These are phyloP conservation scores for Sula dactylatra DNA, from an alignment of 2,113 vertebrate genomes.

Conservation along the genomic window DNA sequence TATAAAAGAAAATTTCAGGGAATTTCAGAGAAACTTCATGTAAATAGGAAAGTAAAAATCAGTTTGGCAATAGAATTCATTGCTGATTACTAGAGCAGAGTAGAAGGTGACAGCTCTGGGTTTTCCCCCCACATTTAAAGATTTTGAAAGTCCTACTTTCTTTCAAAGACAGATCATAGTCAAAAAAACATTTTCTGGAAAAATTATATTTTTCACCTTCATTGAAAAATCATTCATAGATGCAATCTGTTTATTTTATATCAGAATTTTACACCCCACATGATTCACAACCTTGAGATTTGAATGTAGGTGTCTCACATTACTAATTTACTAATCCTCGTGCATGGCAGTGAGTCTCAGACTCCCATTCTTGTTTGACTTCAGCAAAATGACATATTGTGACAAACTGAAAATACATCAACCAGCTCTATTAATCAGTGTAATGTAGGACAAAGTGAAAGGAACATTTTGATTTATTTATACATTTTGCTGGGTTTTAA, in stretches of 20 bases:
- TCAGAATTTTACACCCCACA: not conserved
- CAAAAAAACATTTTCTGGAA: not conserved
- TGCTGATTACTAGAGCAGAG: not conserved
- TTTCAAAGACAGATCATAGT: not conserved
- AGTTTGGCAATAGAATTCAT: not conserved
- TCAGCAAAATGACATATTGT: not conserved
- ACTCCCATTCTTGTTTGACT: not conserved
- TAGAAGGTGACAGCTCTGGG: not conserved
- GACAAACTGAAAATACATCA: not conserved
- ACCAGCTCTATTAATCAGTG: not conserved
- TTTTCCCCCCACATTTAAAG: not conserved
- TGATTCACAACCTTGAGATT: not conserved
- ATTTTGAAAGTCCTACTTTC: not conserved
- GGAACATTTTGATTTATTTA: not conserved
- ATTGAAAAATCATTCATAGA: not conserved
- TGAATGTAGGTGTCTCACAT: not conserved
- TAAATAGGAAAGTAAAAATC: not conserved
- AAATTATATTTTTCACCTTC: not conserved
- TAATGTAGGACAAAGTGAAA: not conserved
- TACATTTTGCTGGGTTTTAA: not conserved
- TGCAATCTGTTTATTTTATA: not conserved
- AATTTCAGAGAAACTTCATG: not conserved
- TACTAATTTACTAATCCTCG: not conserved
- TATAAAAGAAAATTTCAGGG: not conserved
- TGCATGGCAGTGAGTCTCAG: not conserved